Evolutionary conservation across 2,113 vertebrate genomes (phyloP), one percentile per base, ranked within the genome.

Genomic region (Genyomyrus donnyi): DNA sequence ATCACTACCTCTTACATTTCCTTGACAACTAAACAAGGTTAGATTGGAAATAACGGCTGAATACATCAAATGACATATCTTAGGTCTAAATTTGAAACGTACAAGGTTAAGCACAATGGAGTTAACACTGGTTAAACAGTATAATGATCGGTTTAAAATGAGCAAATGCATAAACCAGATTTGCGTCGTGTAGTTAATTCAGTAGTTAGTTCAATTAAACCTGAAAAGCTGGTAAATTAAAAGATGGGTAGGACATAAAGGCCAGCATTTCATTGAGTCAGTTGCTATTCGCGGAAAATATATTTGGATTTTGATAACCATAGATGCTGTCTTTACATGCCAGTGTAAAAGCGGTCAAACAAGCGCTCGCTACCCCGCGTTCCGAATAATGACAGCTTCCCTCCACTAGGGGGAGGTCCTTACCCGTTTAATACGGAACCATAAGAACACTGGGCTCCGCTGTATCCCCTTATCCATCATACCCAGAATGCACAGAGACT

Each of bases 401-500:
- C 19, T 21, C 83, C 96, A 89, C 89, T 70, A 92, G 95, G 94
- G 77, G 96, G 95, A 96, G 86, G 91, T 90, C 77, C 90, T 90
- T 90, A 88, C 89, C 31, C 88, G 58, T 90, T 90, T 48, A 53
- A 42, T 46, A 13, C 21, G 21, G 83, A 80, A 5, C 94, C 95
- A 13, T 15, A 19, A 1, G 11, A 3, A n/a, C 85, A 27, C 11
- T 35, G 27, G 46, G 5, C 13, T 53, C 49, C 85, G 10, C 85
- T 31, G 27, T 93, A 91, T 94, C 92, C 92, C 91, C 94, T 94
- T 92, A 93, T 93, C 94, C 93, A 93, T 95, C 94, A 85, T 96
- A 94, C 97, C 96, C 96, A 96, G 93, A 97, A 96, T 96, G 96
- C 96, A 95, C 94, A 96, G 96, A 96, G 96, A 94, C 91, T 88